These are phyloP conservation scores for Calliphora vicina DNA, from an alignment of 1,140 invertebrate genomes.

Conservation along the genomic window DNA sequence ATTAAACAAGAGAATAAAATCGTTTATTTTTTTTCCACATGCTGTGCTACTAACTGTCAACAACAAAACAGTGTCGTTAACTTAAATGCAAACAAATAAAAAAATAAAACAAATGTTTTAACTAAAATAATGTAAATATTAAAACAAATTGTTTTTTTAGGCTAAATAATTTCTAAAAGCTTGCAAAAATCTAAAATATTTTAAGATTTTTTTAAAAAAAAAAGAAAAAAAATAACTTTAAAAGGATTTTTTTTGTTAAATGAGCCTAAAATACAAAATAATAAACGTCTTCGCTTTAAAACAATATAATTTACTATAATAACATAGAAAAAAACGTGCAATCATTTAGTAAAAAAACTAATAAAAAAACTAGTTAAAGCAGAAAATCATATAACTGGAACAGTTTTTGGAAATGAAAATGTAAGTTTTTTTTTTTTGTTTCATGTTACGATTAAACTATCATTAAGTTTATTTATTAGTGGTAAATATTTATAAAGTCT, in stretches of 20 bases:
- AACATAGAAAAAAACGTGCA: background rate
- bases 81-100: background rate
- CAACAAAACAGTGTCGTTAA: background rate
- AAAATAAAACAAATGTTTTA: background rate
- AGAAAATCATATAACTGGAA: constrained; percentile 6
- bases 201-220: background rate
- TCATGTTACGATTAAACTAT: too few species aligned
- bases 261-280: constrained; percentile 8
- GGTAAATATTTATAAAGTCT: background rate
- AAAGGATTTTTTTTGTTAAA: background rate
- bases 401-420: background rate
- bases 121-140: constrained; percentile 14
- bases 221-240: background rate
- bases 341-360: background rate
- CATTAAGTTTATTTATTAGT: background rate
- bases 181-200: background rate
- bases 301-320: background rate
- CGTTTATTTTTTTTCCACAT: background rate
- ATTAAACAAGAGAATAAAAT: background rate
- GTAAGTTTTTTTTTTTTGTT: background rate
- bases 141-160: background rate
- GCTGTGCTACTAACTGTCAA: background rate
- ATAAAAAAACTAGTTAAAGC: background rate
- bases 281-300: constrained; percentile 2
- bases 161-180: background rate